Base-by-base conservation (phyloP, 2,888 invertebrate genomes). In the Yponomeuta cagnagella region DNA sequence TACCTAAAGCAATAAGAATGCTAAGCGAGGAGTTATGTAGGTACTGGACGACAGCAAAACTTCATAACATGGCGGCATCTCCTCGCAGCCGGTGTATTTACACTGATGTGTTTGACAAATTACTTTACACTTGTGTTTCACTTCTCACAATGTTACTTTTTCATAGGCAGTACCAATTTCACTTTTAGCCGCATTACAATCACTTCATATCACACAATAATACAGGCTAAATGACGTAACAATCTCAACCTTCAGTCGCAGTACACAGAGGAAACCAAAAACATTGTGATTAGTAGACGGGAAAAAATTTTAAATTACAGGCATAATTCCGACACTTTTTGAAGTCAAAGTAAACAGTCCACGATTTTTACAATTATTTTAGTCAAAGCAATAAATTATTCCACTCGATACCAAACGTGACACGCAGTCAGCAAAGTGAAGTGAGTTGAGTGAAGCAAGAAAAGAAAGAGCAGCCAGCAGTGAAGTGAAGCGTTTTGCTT, bases 201-300 rank as follows among this genome's bases (percentile, higher is more conserved):
- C 81, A 78, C 83, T 88, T 83, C 84, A 79, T 81, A 90, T 82
- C 87, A 90, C 87, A 84, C 87, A 89, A 85, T 69, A 58, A 31
- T 85, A 86, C 82, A 86, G 82, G 82, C 84, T 84, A 90, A 91
- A 90, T 92, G 92, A 92, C 92, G 92, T 92, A 92, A 92, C 92
- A 91, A 88, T 89, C 89, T 90, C 89, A 92, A 90, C 90, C 91
- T 92, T 92, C 92, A 90, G 90, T 89, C 91, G 90, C 90, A 86
- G 79, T 81, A 84, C 76, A 81, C 82, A 83, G 79, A 82, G 68
- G 52, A 68, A 70, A 33, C 64, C 80, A 81, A 86, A 83, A 80
- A 80, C 81, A 78, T 76, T 81, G 79, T 78, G 4, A 78, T 77
- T 78, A 75, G 15, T 68, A 43, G 33, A 43, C n/a, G n/a, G 2